phyloP scores from a whole-genome alignment of 2,797 vertebrate species.

The Okamejei kenojei region DNA sequence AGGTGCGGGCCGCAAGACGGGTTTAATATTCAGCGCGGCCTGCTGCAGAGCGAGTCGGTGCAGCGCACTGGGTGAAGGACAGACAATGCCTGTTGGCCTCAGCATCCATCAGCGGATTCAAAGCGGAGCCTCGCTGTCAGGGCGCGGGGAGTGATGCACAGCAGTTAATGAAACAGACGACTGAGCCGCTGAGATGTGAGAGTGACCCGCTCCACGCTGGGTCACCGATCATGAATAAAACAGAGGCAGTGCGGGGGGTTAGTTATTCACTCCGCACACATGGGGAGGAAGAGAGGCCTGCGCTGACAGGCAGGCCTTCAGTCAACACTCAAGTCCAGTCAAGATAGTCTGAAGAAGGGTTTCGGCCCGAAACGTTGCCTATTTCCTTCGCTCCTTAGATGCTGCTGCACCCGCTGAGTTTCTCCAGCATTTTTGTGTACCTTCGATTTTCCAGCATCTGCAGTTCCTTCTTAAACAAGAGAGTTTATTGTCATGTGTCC shows the following conservation, averaged over 20 bases:
- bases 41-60: not conserved
- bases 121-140: not conserved
- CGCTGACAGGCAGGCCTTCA: not conserved
- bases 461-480: too few species aligned
- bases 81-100: not conserved
- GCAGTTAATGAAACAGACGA: not conserved
- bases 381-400: too few species aligned
- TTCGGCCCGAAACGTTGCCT: too few species aligned
- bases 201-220: not conserved
- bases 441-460: too few species aligned
- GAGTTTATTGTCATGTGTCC: too few species aligned
- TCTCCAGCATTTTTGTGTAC: too few species aligned
- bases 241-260: not conserved
- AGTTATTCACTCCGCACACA: not conserved
- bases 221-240: conserved; percentile 1
- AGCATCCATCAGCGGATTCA: conserved; percentile 1
- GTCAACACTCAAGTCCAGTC: too few species aligned
- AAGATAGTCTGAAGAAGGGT: too few species aligned
- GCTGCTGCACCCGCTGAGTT: too few species aligned
- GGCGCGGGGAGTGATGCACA: not conserved
- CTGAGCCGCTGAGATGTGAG: not conserved
- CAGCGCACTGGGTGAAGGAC: not conserved
- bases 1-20: not conserved
- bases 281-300: not conserved
- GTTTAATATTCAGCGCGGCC: not conserved